These are phyloP conservation scores for Liopterus haemorrhoidalis DNA, from an alignment of 2,888 invertebrate genomes.

Conservation along the genomic window DNA sequence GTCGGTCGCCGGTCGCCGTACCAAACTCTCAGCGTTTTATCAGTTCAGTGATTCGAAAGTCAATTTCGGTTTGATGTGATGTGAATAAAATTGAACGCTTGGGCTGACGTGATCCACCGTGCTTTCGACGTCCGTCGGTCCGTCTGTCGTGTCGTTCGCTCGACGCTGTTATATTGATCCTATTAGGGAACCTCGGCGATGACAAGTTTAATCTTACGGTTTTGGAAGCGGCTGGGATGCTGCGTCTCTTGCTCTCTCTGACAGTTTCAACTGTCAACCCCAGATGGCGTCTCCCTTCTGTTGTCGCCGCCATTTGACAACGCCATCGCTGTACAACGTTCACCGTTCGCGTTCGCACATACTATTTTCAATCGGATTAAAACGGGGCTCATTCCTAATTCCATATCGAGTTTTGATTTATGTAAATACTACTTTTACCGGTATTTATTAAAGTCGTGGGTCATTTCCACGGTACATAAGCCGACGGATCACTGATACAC, in stretches of 20 bases:
- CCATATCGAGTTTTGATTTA: too few relatives aligned
- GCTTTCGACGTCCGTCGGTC: conserved; percentile 14
- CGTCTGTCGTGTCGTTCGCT: background rate
- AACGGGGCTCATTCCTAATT: too few relatives aligned
- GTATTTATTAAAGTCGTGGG: too few relatives aligned
- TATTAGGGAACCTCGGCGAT: conserved; percentile 30
- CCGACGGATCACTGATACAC: too few relatives aligned
- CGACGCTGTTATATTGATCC: conserved; percentile 30
- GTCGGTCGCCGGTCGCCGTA: conserved; percentile 4
- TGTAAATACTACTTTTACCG: too few relatives aligned
- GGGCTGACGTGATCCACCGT: conserved; percentile 25
- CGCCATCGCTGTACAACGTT: too few relatives aligned
- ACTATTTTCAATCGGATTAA: too few relatives aligned
- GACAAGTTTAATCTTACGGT: conserved; percentile 31
- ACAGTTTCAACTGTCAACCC: conserved; percentile 22
- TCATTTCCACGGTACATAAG: too few relatives aligned
- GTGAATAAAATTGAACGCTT: conserved; percentile 44
- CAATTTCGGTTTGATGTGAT: conserved; percentile 46
- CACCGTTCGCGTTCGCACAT: too few relatives aligned
- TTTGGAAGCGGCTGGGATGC: conserved; percentile 8
- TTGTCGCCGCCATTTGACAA: conserved; percentile 18
- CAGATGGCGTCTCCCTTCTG: too few relatives aligned
- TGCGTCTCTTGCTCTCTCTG: conserved; percentile 22
- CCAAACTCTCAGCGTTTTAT: conserved; percentile 38
- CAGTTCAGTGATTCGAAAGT: conserved; percentile 44